Evolutionary conservation across 2,888 invertebrate species (phyloP), one percentile per base, ranked within the genome.

Genomic region (Serrognathus titanus): DNA sequence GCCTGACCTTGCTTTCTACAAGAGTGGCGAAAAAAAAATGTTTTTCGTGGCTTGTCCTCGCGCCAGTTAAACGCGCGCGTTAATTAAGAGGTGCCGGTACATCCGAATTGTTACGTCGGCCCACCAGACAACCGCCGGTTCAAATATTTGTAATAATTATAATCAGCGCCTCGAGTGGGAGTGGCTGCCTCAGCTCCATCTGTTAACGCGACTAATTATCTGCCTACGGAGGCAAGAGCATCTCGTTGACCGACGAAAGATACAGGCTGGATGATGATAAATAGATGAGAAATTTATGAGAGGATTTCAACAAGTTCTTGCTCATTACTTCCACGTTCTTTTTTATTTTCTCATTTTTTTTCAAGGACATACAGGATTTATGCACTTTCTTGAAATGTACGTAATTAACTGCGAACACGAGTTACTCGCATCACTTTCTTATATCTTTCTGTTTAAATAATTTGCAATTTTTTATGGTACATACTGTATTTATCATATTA

Each of bases 121-220:
- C 45, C 37, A 46, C 20, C 49, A 49, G 48, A 49, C 43, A 54
- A 41, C 49, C 45, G 49, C 45, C 48, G 31, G 54, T 49, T 38
- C 45, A 49, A 43, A 43, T 54, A 54, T 54, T 49, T 54, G 54
- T 54, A 54, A 54, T 54, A 54, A 54, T 49, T 49, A 54, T 54
- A 54, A 49, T 54, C 49, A 41, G 45, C 51, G 49, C 38, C 45
- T 43, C 38, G 53, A 45, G 55, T 55, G 49, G 57, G 60, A 41
- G 57, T 51, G 60, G 62, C 63, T 57, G 63, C 66, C 63, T 63
- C 61, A 62, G 58, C 61, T 64, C 58, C 68, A 68, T 69, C 69
- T 68, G 68, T 69, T 70, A 68, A 61, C 70, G 63, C 65, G 59
- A 61, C 69, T 69, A 70, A 70, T 70, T 69, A 68, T 66, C 66